Base-by-base conservation (phyloP, 2,113 vertebrate genomes). In the Conger conger region DNA sequence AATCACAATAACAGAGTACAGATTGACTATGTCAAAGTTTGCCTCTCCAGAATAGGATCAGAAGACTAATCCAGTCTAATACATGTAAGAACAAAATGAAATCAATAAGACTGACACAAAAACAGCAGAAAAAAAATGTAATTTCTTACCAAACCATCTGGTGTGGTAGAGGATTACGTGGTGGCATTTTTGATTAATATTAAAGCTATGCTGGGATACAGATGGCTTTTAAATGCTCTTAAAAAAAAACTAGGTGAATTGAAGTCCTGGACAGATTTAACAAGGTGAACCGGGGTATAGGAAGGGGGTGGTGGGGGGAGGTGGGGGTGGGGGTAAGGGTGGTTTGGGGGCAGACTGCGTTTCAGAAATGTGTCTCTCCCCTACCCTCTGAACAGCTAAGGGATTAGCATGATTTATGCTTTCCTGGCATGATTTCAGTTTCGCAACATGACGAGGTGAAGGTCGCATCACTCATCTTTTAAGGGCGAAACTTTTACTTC, bases 121-220 rank as follows among this genome's bases (percentile, higher is more conserved):
- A 90, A 92, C 91, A 91, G 91, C 89, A 40, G 89, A 88, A 89
- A 84, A 78, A 91, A 92, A 93, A 91, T 88, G 86, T 86, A 53
- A 91, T 93, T 92, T 94, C 84, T 86, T n/a, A 79, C 83, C 13
- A 88, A 92, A 93, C 89, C 94, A 95, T 94, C 93, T 94, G 93
- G 87, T 93, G 79, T 73, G 38, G 57, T 20, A 20, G 87, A 0
- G 85, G 88, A 90, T 93, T 93, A 95, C 93, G 93, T 86, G 54
- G 13, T 45, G 87, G 77, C 84, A 86, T 82, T 92, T 94, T 92
- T 94, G 91, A 94, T 93, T 92, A 91, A 90, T 93, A 91, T 91
- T 90, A 92, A 93, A 84, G 76, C 90, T 79, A 27, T 85, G 16
- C 6, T 87, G 78, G n/a, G 40, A 85, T 80, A 83, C 84, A 0